phyloP scores from a whole-genome alignment of 2,113 vertebrate species.

The Bucco capensis region DNA sequence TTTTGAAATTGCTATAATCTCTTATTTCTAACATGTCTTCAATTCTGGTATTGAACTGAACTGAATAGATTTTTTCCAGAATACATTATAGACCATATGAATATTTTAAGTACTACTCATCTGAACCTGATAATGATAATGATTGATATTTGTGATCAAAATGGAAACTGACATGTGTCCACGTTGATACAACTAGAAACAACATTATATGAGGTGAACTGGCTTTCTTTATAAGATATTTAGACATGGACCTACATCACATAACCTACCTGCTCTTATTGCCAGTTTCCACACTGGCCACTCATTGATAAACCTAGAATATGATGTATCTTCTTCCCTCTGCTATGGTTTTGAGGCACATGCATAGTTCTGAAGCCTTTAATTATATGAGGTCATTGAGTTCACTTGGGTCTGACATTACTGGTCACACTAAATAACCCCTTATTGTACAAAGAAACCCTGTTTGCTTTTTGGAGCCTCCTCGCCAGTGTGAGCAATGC shows the following conservation, averaged over 20 bases:
- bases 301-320: not conserved
- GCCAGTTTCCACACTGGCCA: not conserved
- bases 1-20: not conserved
- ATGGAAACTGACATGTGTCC: not conserved
- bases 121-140: not conserved
- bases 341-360: not conserved
- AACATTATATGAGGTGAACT: not conserved
- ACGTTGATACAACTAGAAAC: not conserved
- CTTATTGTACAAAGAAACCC: slow-evolving; percentile 1
- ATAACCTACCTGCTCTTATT: not conserved
- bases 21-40: not conserved
- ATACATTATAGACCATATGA: not conserved
- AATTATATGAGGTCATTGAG: not conserved
- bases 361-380: not conserved
- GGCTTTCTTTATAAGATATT: not conserved
- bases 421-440: not conserved
- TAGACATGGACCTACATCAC: not conserved
- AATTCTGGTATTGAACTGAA: not conserved
- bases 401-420: not conserved
- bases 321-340: not conserved
- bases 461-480: slow-evolving; percentile 8
- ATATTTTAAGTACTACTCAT: not conserved
- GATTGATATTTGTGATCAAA: not conserved
- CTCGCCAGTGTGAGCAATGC: not conserved
- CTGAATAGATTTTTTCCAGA: not conserved